Evolutionary conservation across 2,888 invertebrate genomes (phyloP), one percentile per base, ranked within the genome.

Genomic region (Netelia virgata): DNA sequence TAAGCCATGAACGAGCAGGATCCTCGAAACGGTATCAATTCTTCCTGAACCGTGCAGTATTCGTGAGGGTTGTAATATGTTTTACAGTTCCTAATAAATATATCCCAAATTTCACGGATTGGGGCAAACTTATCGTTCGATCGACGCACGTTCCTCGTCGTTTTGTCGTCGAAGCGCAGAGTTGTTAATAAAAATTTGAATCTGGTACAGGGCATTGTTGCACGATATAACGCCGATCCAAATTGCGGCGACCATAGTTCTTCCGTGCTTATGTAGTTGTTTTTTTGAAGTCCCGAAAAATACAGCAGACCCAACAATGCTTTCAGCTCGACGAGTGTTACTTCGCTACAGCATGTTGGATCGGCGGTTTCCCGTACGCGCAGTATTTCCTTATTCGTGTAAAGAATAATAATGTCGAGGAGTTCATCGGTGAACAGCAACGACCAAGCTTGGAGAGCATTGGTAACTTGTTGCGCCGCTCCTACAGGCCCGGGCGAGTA

Each of bases 301-400:
- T 86, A 86, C 16, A 85, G 53, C 20, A 85, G 47, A 6, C 77
- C 84, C n/a, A 86, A 14, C 2, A 74, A 77, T 1, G 83, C 84
- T 41, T 74, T 75, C 10, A 86, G 28, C 72, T 84, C 81, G 11
- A 0, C 10, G 5, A 70, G 1, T 0, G 5, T 28, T 0, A 77
- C 18, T 16, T 68, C 47, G 50, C 14, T 36, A 47, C 16, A 53
- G 11, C 11, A 11, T 18, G 72, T 14, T 28, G 72, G 3, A 14
- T 61, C 74, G 6, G 11, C 3, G 9, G 18, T 10, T 3, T 47
- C 74, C 3, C 47, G 41, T n/a, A 28, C 20, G n/a, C 64, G 64
- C 8, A 9, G 16, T 10, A 64, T 64, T 20, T 64, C 64, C 28
- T 28, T 8, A 47, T 64, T 64, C 9, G 64, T 64, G 64, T 20